A percentile compares a stretch with the other conserved stretches of the same genome.
Conservation (phyloP, 1,140 invertebrate genomes). For the Heterodera schachtii region DNA sequence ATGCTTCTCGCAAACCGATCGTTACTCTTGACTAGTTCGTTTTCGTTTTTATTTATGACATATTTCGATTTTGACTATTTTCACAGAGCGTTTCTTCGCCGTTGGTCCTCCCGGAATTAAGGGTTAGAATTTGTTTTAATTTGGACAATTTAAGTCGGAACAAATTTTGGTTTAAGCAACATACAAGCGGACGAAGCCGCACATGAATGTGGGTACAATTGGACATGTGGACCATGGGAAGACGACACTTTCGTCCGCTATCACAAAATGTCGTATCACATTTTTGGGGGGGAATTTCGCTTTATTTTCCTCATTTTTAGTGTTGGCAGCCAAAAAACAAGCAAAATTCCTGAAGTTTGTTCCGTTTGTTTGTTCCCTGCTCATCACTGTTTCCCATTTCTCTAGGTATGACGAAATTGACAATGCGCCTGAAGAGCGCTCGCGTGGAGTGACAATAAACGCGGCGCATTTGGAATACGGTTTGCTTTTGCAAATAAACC, state of each 20-base stretch:
- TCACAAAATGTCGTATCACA: constrained; percentile 76
- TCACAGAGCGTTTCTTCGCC: constrained; percentile 13
- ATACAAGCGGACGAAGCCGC: constrained; percentile 76
- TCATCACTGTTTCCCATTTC: constrained; percentile 74
- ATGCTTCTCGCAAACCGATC: too few relatives aligned
- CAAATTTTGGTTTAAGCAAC: constrained; percentile 22
- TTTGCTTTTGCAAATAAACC: neutral
- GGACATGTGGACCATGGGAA: constrained; percentile 99
- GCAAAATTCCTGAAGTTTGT: constrained; percentile 25
- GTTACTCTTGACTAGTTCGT: too few relatives aligned
- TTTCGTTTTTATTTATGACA: too few relatives aligned
- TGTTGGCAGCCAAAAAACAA: constrained; percentile 15
- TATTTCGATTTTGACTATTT: too few relatives aligned
- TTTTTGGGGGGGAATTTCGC: too few relatives aligned
- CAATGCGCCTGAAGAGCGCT: constrained; percentile 89
- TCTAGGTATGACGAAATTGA: constrained; percentile 91
- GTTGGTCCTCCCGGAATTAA: neutral
- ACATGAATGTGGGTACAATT: constrained; percentile 95
- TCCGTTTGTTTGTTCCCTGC: constrained; percentile 48
- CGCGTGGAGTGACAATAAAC: constrained; percentile 94
- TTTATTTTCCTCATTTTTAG: too few relatives aligned
- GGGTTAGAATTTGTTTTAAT: neutral
- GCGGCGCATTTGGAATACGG: constrained; percentile 87
- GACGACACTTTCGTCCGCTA: constrained; percentile 92
- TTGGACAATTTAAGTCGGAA: constrained; percentile 38